Base-by-base conservation (phyloP, 2,888 invertebrate species). In the Yponomeuta plumbellus region DNA sequence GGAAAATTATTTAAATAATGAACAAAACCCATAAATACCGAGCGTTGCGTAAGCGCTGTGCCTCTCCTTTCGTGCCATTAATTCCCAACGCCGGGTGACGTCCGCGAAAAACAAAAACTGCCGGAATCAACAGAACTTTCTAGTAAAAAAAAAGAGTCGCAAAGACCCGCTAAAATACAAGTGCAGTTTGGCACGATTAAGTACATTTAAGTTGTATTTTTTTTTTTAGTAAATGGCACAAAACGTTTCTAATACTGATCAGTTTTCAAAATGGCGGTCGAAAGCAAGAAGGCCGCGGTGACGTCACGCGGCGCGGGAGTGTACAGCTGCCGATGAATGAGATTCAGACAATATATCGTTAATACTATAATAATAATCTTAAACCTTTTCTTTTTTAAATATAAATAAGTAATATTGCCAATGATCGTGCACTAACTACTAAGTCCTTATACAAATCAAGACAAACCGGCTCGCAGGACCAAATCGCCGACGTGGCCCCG, bases 341-440 rank as follows among this genome's bases (percentile, higher is more conserved):
- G 80, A 81, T 80, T 83, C 81, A 74, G 75, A 74, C 75, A 75
- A 76, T 75, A 71, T 70, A 72, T 68, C 75, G 74, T 72, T 68
- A 71, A 21, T 40, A 63, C 39, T 40, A 62, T 40, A 17, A 62
- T 20, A 39, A 20, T 62, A n/a, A 20, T 20, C 21, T 52, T 52
- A 52, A 52, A 13, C 13, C 17, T 52, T 52, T 17, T 5, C 17
- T 52, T 52, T 34, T 52, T 52, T 52, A 17, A 52, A 40, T 63
- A 63, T 63, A 63, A 63, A 63, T 63, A 63, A 63, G 63, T 63
- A 63, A 78, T 83, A 83, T 84, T 81, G 86, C 85, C 84, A 85
- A 83, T 80, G 76, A 76, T 76, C 89, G 89, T 88, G 89, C 89
- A 88, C 85, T 86, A 87, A 73, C 74, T 73, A 79, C 83, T 81